These are phyloP conservation scores for Lordiphosa fenestrarum DNA, from an alignment of 2,888 invertebrate genomes.

Conservation along the genomic window DNA sequence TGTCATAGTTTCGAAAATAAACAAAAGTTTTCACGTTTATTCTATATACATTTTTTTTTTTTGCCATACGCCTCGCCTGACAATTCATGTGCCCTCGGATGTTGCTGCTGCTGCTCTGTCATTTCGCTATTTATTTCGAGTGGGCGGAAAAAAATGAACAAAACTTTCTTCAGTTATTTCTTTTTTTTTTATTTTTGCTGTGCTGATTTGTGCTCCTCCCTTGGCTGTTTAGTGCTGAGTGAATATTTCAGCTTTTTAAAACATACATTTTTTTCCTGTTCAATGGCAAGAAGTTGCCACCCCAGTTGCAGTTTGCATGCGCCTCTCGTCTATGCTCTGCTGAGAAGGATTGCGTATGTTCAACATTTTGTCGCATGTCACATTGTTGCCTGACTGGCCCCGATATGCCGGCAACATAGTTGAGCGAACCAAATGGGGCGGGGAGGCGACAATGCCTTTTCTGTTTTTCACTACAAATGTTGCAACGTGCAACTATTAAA, in stretches of 20 bases:
- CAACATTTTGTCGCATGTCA: constrained; percentile 65
- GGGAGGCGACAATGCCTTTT: constrained; percentile 16
- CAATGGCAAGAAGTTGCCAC: constrained; percentile 38
- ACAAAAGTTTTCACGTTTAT: constrained; percentile 35
- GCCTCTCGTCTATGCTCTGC: constrained; percentile 35
- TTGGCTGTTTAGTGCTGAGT: constrained; percentile 37
- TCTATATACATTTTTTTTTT: constrained; percentile 9
- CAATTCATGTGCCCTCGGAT: constrained; percentile 36
- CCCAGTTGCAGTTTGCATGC: constrained; percentile 42
- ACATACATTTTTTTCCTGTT: constrained; percentile 18
- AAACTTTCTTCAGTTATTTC: constrained; percentile 21
- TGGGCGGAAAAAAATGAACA: constrained; percentile 6
- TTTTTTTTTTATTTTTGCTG: constrained; percentile 21
- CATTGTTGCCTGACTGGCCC: constrained; percentile 54
- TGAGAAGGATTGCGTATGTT: constrained; percentile 27
- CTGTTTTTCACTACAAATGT: constrained; percentile 42
- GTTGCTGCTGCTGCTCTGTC: constrained; percentile 26
- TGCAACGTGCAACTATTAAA: constrained; percentile 69
- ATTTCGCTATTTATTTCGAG: constrained; percentile 38
- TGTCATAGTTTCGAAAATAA: constrained; percentile 48
- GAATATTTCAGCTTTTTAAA: constrained; percentile 37
- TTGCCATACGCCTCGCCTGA: constrained; percentile 27
- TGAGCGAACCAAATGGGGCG: constrained; percentile 15
- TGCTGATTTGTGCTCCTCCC: constrained; percentile 9
- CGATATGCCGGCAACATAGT: constrained; percentile 53